Evolutionary conservation across 2,888 invertebrate genomes (phyloP).

Genomic region (Eupeodes latifasciatus): DNA sequence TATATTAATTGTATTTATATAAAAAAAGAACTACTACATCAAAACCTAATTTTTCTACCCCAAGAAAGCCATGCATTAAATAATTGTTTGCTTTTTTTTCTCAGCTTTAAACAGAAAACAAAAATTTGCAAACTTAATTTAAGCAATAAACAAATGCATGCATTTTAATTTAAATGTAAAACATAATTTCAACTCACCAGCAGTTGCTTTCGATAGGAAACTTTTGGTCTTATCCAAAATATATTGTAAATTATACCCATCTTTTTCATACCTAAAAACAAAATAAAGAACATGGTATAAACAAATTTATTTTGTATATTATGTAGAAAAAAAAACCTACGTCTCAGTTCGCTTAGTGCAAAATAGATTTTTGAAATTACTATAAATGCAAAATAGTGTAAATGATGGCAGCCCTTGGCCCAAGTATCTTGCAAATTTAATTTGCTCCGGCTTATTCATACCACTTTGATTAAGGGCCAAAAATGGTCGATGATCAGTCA

Average conservation of each 20-base stretch:
- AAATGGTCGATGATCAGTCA: conserved; percentile 84
- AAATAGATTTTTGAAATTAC: conserved; percentile 84
- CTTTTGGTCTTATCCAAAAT: conserved; percentile 84
- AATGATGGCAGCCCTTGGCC: conserved; percentile 84
- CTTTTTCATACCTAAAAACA: conserved; percentile 82
- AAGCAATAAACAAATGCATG: conserved; percentile 33
- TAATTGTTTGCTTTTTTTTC: conserved; percentile 7
- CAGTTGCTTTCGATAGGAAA: conserved; percentile 84
- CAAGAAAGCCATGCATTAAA: conserved; percentile 53
- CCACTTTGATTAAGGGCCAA: conserved; percentile 83
- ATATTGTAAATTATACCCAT: conserved; percentile 84
- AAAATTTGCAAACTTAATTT: conserved; percentile 41
- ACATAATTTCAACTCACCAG: conserved; percentile 80
- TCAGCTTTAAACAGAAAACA: conserved; percentile 3
- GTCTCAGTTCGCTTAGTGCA: conserved; percentile 84
- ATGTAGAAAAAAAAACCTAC: conserved; percentile 78
- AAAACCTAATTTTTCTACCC: not conserved
- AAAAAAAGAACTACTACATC: not conserved
- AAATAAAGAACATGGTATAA: not conserved
- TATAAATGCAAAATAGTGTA: conserved; percentile 84
- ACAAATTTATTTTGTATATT: conserved; percentile 1
- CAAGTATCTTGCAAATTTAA: conserved; percentile 84
- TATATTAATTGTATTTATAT: not conserved
- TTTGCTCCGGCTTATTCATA: conserved; percentile 84
- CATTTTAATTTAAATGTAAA: conserved; percentile 39